phyloP scores from a whole-genome alignment of 2,113 vertebrate genomes.

The Canis aureus region DNA sequence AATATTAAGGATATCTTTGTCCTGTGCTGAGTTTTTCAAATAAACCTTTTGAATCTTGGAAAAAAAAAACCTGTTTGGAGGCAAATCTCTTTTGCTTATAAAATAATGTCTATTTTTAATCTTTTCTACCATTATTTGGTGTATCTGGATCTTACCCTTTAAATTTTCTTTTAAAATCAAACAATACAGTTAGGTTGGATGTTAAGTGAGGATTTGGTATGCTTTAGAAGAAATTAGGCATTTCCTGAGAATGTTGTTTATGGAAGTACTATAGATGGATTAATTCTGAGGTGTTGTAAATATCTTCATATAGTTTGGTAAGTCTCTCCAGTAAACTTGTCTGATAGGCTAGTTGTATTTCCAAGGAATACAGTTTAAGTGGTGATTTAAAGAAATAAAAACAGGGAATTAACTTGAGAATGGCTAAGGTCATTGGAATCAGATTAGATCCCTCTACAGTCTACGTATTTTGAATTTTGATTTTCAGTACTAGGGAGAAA shows the following conservation, averaged over 20 bases:
- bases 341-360: not conserved
- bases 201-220: not conserved
- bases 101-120: constrained; percentile 63
- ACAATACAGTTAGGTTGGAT: not conserved
- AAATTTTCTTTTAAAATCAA: constrained; percentile 32
- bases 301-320: not conserved
- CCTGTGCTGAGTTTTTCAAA: constrained; percentile 75
- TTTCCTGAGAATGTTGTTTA: constrained; percentile 37
- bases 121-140: not conserved
- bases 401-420: not conserved
- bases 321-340: not conserved
- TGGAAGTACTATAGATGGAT: not conserved
- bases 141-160: not conserved
- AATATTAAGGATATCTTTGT: constrained; percentile 78
- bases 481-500: constrained; percentile 30
- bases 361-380: not conserved
- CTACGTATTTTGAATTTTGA: constrained; percentile 21
- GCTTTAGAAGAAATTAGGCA: not conserved
- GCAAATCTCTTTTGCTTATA: constrained; percentile 76
- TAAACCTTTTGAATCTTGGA: constrained; percentile 80
- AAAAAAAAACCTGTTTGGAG: constrained; percentile 73
- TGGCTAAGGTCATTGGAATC: not conserved
- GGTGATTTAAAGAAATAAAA: not conserved
- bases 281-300: not conserved
- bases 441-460: not conserved